Conservation (phyloP, 2,888 invertebrate species). For the Apamea crenata region DNA sequence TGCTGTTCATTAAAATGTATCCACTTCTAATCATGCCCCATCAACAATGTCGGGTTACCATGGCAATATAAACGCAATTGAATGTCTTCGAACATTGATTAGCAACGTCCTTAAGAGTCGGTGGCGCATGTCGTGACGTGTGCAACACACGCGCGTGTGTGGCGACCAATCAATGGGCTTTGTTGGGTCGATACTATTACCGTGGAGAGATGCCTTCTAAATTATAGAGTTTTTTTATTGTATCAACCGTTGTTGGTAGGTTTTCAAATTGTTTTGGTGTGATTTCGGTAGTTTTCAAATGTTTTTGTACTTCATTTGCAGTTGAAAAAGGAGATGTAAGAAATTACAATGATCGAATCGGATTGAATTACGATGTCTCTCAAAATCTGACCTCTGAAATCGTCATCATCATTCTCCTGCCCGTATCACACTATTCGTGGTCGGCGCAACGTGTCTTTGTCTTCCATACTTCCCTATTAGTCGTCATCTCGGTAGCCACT, state of each 20-base stretch:
- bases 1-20: too few species aligned
- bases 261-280: not conserved
- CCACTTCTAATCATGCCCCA: not conserved
- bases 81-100: constrained; percentile 55
- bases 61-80: constrained; percentile 38
- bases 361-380: not conserved
- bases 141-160: constrained; percentile 37
- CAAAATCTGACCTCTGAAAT: not conserved
- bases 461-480: too few species aligned
- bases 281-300: not conserved
- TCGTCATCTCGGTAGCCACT: not conserved
- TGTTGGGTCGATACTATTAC: constrained; percentile 65
- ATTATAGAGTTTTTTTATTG: constrained; percentile 44
- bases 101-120: constrained; percentile 47
- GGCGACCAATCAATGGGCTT: constrained; percentile 49
- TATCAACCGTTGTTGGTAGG: not conserved
- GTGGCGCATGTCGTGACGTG: constrained; percentile 62
- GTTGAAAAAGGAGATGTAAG: not conserved
- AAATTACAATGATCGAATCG: not conserved
- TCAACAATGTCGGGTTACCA: constrained; percentile 28
- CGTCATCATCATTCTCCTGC: not conserved
- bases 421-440: too few species aligned
- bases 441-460: too few species aligned
- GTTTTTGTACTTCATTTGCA: not conserved
- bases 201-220: constrained; percentile 46